These are phyloP conservation scores for Volucella inflata DNA, from an alignment of 2,888 invertebrate genomes.

Conservation along the genomic window DNA sequence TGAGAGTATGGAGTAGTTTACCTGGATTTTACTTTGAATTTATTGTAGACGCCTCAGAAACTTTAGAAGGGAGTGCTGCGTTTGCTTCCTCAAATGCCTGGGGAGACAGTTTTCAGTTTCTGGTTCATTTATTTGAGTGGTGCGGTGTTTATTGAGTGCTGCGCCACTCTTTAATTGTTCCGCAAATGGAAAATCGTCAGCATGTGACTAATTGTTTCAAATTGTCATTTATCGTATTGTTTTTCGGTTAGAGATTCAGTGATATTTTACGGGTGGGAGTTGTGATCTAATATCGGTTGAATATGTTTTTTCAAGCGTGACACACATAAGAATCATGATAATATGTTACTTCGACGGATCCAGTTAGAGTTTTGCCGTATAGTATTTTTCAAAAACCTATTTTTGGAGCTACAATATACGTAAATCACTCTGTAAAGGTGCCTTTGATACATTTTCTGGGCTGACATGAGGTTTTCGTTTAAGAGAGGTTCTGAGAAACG, in stretches of 20 bases:
- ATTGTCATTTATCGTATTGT: conserved; percentile 48
- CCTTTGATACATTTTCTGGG: too few relatives aligned
- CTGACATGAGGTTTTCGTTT: too few relatives aligned
- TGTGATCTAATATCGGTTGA: neutral
- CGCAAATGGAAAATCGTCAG: conserved; percentile 56
- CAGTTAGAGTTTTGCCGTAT: too few relatives aligned
- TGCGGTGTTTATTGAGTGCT: conserved; percentile 56
- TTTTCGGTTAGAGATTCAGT: conserved; percentile 14
- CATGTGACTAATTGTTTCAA: conserved; percentile 69
- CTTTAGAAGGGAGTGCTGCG: conserved; percentile 25
- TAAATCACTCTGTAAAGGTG: too few relatives aligned
- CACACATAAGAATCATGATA: too few relatives aligned
- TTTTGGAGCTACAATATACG: too few relatives aligned
- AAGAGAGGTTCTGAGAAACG: too few relatives aligned
- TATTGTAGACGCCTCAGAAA: conserved; percentile 61
- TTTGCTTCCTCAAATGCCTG: neutral
- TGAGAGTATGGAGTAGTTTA: conserved; percentile 53
- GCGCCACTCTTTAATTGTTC: conserved; percentile 62
- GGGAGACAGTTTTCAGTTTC: conserved; percentile 28
- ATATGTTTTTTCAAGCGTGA: too few relatives aligned
- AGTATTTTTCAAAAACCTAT: too few relatives aligned
- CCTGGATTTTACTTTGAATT: conserved; percentile 73
- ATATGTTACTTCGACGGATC: too few relatives aligned
- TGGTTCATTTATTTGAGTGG: conserved; percentile 49
- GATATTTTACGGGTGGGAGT: neutral